Base-by-base conservation (phyloP, 2,113 vertebrate genomes). In the Alligator mississippiensis region DNA sequence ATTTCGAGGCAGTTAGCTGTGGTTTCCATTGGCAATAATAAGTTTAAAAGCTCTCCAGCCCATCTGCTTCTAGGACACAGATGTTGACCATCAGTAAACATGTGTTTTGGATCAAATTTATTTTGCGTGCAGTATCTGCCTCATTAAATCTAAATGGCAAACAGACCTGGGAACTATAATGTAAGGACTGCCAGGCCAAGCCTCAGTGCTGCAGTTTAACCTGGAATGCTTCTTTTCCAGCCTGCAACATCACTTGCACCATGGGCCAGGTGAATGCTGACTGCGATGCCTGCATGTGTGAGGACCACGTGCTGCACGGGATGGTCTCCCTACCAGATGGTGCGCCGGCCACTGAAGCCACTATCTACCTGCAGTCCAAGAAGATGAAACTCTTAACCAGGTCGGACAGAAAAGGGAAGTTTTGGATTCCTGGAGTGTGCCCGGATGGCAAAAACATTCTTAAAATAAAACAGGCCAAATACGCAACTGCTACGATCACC, bases 201-300 rank as follows among this genome's bases (percentile, higher is more conserved):
- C 27, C 47, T 4, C 6, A 25, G 21, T 61, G 85, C 59, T 84
- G 27, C 21, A 82, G 82, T 93, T 62, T 96, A 78, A 96, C 61
- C 70, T 6, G 3, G 47, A 14, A 5, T 68, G 10, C 81, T 70
- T 87, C 58, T 93, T 14, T 82, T 89, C 58, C 87, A 99, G 99
- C 91, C 34, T 99, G 99, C 96, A 96, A 96, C 79, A 91, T 99
- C 91, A 97, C 97, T 68, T 99, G 99, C 90, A 59, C 96, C 91
- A 98, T 98, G 98, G 99, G 99, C 47, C 98, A 14, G 1, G 98
- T 97, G 59, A 99, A 99, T 1, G 98, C 98, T 0, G 99, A 99
- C 77, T 99, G 99, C 18, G 98, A 98, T 0, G 85, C 98, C 5
- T 99, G 99, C 96, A 98, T 98, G 98, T 99, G 99, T 47, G 97